Conservation (phyloP, 2,888 invertebrate species). For the Allolobophora icterica region DNA sequence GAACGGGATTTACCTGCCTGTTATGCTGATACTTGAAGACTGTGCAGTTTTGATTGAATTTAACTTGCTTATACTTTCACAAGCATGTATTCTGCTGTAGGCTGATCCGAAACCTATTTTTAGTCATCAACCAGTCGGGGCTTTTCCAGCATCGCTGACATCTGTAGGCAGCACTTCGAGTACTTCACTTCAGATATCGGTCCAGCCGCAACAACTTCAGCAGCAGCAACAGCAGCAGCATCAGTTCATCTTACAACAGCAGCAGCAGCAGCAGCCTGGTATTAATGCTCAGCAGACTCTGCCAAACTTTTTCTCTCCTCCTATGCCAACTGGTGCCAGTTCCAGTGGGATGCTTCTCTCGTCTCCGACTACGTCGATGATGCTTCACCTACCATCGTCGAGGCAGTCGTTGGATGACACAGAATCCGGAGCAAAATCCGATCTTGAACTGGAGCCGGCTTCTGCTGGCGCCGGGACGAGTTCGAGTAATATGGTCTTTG, state of each 20-base stretch:
- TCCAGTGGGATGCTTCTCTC: not conserved
- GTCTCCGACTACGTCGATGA: not conserved
- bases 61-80: not conserved
- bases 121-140: not conserved
- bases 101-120: not conserved
- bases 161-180: not conserved
- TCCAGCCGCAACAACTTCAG: too few species aligned
- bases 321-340: not conserved
- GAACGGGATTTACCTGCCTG: too few species aligned
- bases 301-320: not conserved
- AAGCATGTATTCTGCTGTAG: not conserved
- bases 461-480: not conserved
- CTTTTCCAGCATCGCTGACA: not conserved
- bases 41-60: too few species aligned
- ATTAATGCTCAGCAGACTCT: not conserved
- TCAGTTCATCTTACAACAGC: not conserved
- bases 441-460: not conserved
- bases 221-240: not conserved
- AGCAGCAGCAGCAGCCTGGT: conserved; percentile 1
- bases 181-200: not conserved
- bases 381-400: not conserved
- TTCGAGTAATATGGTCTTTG: not conserved
- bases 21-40: too few species aligned
- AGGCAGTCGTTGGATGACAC: not conserved
- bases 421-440: not conserved